Percentiles rank a stretch among this genome's conserved stretches.
Conservation (phyloP, 92 coral and sea anemone species). For the Desmophyllum pertusum region DNA sequence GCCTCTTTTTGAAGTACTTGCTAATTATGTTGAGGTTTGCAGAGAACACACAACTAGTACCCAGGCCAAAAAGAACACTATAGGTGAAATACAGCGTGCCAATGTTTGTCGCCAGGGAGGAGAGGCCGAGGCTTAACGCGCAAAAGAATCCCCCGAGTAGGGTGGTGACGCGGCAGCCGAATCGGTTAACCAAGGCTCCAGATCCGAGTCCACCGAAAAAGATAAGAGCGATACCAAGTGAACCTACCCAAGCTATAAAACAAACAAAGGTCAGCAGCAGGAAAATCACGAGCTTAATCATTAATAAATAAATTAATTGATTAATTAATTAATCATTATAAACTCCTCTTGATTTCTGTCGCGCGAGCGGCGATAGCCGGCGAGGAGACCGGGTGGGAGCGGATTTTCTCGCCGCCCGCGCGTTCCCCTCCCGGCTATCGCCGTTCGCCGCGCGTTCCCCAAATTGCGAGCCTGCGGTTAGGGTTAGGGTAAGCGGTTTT, state of each 20-base stretch:
- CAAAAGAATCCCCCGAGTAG: slow-evolving; percentile 62
- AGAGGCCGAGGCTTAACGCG: slow-evolving; percentile 52
- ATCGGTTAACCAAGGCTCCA: slow-evolving; percentile 45
- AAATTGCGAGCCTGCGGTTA: too few relatives aligned
- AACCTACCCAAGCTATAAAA: slow-evolving; percentile 79
- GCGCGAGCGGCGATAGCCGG: too few relatives aligned
- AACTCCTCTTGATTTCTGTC: too few relatives aligned
- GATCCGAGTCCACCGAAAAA: slow-evolving; percentile 56
- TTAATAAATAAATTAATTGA: too few relatives aligned
- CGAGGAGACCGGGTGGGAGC: too few relatives aligned
- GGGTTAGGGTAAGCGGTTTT: too few relatives aligned
- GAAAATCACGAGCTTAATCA: too few relatives aligned
- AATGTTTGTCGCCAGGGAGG: slow-evolving; percentile 59
- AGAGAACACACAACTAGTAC: slow-evolving; percentile 48
- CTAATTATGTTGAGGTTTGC: slow-evolving; percentile 43
- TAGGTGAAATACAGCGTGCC: slow-evolving; percentile 54
- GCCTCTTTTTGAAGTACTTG: slow-evolving; percentile 54
- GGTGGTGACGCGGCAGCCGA: slow-evolving; percentile 63
- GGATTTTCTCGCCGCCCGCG: too few relatives aligned
- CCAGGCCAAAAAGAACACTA: slow-evolving; percentile 62
- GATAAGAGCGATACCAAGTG: slow-evolving; percentile 49
- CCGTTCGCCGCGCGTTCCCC: too few relatives aligned
- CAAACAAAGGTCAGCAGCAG: neutral
- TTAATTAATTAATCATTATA: too few relatives aligned
- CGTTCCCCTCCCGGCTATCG: too few relatives aligned